Base-by-base conservation (phyloP, 2,888 invertebrate genomes). In the Limnephilus rhombicus region DNA sequence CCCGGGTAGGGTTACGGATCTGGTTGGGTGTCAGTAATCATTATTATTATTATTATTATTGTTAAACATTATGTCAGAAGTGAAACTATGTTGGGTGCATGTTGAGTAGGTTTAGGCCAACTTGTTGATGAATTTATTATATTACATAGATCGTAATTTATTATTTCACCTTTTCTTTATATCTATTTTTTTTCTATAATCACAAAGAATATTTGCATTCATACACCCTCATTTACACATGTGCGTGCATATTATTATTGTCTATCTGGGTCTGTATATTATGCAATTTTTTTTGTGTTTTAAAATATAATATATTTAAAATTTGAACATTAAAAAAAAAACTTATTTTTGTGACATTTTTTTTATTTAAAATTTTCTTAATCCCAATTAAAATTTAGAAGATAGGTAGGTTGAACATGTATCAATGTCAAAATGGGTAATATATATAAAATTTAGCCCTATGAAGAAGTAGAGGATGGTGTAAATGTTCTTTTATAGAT, bases 201-300 rank as follows among this genome's bases (percentile, higher is more conserved):
- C 89, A 45, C 45, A 82, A 45, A 80, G 9, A 68, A 68, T 68
- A 29, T 80, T 53, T 86, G 80, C 68, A 83, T 86, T 85, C 68
- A 90, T 85, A 92, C 85, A 90, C 45, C 45, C 95, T 95, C 95
- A 94, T 94, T 94, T 94, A 95, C 94, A 94, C 94, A 94, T 94
- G 68, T 90, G 91, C 94, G 94, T 95, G 94, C 94, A 53, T 49
- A 15, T 49, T 49, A 49, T 49, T 49, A 15, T 49, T 53, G 41
- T 90, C n/a, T 90, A 29, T 37, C 24, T 88, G 88, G 37, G 88
- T 80, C 31, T 53, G 88, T 88, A 88, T 88, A 68, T 85, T 24
- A 81, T 82, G 90, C 90, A 45, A 45, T 81, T 82, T 80, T 68
- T 68, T 68, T 68, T 68, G 68, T 89, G 91, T 89, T 89, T 89